Evolutionary conservation across 2,888 invertebrate species (phyloP).

Genomic region (Lasioglossum oenotherae): DNA sequence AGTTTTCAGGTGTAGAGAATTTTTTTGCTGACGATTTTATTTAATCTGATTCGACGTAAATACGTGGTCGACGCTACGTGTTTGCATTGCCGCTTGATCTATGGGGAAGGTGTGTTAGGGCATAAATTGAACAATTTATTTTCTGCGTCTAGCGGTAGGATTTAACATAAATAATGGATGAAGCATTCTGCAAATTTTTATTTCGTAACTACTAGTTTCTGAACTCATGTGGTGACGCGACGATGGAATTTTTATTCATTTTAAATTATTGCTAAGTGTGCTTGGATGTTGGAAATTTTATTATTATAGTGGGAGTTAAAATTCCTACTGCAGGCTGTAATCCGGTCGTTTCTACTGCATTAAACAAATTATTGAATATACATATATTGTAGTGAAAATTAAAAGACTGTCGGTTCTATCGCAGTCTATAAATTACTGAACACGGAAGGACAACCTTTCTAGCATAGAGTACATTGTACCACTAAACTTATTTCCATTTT

Average conservation of each 20-base stretch:
- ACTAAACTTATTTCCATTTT: no score
- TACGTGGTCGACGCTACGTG: neutral
- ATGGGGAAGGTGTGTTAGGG: neutral
- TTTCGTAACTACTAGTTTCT: neutral
- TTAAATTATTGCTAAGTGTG: no score
- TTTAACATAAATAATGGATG: neutral
- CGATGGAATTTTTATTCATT: neutral
- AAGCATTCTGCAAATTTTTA: neutral
- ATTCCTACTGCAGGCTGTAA: no score
- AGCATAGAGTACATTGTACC: no score
- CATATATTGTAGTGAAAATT: no score
- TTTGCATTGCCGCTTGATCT: neutral
- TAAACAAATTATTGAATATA: no score
- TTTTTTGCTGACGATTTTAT: neutral
- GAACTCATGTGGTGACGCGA: neutral
- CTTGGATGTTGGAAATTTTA: no score
- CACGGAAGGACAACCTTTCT: no score
- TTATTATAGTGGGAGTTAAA: no score
- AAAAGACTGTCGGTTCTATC: no score
- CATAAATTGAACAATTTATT: neutral
- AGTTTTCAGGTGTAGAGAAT: neutral
- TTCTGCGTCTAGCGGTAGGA: neutral
- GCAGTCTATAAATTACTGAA: no score
- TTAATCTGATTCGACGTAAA: neutral
- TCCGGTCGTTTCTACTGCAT: no score